Percentiles rank a stretch among this genome's conserved stretches.
These are phyloP conservation scores for Rhabditophanes sp. DNA, from an alignment of 2,888 invertebrate genomes.

Conservation along the genomic window DNA sequence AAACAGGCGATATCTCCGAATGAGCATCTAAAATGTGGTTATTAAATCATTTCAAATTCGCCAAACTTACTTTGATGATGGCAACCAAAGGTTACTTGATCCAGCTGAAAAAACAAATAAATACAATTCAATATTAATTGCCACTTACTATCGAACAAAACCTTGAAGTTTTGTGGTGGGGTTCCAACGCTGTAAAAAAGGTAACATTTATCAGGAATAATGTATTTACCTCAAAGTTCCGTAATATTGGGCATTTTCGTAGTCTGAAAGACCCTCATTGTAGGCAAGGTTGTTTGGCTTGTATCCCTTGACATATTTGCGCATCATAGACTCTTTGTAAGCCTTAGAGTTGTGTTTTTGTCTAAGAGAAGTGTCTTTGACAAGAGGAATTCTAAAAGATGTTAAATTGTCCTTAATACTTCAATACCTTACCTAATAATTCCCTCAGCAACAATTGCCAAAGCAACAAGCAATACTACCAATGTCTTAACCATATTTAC, in stretches of 20 bases:
- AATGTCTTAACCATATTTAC: too few relatives aligned
- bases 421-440: slow-evolving; percentile 2
- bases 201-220: too few relatives aligned
- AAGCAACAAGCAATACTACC: slow-evolving; percentile 7
- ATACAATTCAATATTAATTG: too few relatives aligned
- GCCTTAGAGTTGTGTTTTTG: slow-evolving; percentile 5
- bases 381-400: slow-evolving; percentile 6
- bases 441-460: slow-evolving; percentile 6
- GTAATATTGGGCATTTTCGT: slow-evolving; percentile 14
- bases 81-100: too few relatives aligned
- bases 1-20: slow-evolving; percentile 78
- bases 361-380: slow-evolving; percentile 1
- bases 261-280: slow-evolving; percentile 7
- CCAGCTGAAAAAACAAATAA: too few relatives aligned
- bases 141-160: slow-evolving; percentile 92
- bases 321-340: slow-evolving; percentile 5
- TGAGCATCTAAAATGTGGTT: slow-evolving; percentile 65
- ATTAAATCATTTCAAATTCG: neutral
- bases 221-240: slow-evolving; percentile 39
- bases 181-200: slow-evolving; percentile 47
- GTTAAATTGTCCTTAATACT: neutral
- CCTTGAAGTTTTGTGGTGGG: slow-evolving; percentile 50
- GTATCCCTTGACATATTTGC: slow-evolving; percentile 8
- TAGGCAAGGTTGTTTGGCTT: slow-evolving; percentile 7
- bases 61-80: neutral